Percentiles rank a stretch among this genome's conserved stretches.
Conservation (phyloP, 2,797 vertebrate genomes). For the Schizopygopsis malacanthus region DNA sequence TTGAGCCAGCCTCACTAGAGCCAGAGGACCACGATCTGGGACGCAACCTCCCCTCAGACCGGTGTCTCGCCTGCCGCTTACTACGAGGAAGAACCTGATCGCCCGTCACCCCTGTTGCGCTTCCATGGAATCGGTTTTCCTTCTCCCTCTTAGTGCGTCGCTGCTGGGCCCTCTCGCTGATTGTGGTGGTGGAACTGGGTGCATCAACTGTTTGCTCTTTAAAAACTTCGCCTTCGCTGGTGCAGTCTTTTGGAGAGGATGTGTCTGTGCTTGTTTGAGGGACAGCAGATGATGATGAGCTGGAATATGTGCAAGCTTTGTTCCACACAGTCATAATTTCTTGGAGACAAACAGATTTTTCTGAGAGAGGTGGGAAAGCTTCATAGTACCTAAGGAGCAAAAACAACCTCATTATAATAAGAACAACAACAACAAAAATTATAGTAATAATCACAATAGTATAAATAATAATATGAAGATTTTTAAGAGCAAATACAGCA, state of each 20-base stretch:
- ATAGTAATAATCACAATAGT: neutral
- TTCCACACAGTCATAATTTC: slow-evolving; percentile 99
- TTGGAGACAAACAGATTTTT: slow-evolving; percentile 98
- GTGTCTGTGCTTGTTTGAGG: slow-evolving; percentile 97
- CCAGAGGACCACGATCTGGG: slow-evolving; percentile 97
- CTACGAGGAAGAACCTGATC: slow-evolving; percentile 80
- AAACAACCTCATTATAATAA: slow-evolving; percentile 28
- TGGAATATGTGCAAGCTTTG: slow-evolving; percentile 92
- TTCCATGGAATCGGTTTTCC: slow-evolving; percentile 83
- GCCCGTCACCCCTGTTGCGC: slow-evolving; percentile 69
- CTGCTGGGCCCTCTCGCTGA: slow-evolving; percentile 80
- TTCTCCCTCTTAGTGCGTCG: slow-evolving; percentile 88
- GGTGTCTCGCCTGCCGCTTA: slow-evolving; percentile 88
- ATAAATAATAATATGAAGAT: neutral
- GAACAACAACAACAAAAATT: neutral
- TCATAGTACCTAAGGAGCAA: slow-evolving; percentile 91
- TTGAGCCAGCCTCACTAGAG: slow-evolving; percentile 96
- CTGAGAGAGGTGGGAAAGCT: slow-evolving; percentile 97
- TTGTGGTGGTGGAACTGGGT: slow-evolving; percentile 64
- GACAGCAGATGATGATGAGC: slow-evolving; percentile 94
- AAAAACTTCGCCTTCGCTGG: slow-evolving; percentile 89
- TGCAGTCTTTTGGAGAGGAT: slow-evolving; percentile 96
- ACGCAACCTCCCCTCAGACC: slow-evolving; percentile 88
- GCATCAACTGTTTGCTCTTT: slow-evolving; percentile 81
- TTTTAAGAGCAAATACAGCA: neutral